Evolutionary conservation across 2,113 vertebrate species (phyloP).

Genomic region (Marmota flaviventris): DNA sequence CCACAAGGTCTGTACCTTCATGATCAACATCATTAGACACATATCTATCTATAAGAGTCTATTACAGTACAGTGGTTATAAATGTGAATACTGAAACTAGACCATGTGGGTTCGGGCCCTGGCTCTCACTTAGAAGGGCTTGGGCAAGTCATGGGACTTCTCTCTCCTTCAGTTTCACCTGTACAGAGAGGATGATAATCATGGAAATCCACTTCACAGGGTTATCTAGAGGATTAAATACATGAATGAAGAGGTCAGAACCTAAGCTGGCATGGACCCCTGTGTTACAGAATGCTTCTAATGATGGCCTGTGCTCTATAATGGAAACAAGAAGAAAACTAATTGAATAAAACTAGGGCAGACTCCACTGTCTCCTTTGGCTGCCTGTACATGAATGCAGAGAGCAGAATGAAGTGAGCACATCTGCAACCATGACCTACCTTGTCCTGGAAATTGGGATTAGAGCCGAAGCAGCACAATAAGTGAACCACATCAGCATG

Average conservation of each 20-base stretch:
- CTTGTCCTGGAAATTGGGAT: slow-evolving; percentile 95
- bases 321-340: neutral
- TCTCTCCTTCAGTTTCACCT: neutral
- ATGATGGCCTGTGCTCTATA: neutral
- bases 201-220: neutral
- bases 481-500: slow-evolving; percentile 97
- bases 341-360: neutral
- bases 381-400: fast-evolving
- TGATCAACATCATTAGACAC: neutral
- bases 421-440: slow-evolving; percentile 82
- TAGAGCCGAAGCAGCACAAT: slow-evolving; percentile 94
- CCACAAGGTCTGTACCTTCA: fast-evolving
- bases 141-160: neutral
- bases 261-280: too few relatives aligned
- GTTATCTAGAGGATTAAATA: neutral
- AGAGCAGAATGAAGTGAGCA: neutral
- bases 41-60: neutral
- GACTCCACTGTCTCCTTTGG: fast-evolving
- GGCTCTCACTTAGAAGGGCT: neutral
- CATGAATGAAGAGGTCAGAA: neutral
- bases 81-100: neutral
- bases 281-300: neutral
- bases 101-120: neutral
- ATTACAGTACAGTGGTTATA: fast-evolving
- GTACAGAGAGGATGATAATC: neutral